Evolutionary conservation across 2,888 invertebrate species (phyloP).

Genomic region (Bruchidius siliquastri): DNA sequence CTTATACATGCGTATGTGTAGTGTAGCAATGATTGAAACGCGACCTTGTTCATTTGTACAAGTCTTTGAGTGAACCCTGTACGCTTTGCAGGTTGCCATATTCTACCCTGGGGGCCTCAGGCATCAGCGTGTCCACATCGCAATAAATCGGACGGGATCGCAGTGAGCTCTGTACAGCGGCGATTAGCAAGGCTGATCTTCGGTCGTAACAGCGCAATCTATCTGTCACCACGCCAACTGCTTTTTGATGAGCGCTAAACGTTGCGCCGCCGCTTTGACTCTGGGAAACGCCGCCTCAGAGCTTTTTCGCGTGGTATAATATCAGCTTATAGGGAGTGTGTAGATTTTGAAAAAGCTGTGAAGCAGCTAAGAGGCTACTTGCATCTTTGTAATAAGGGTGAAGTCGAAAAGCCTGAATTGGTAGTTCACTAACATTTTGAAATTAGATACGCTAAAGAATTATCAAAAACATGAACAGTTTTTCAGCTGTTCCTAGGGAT

Average conservation of each 20-base stretch:
- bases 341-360: too few species aligned
- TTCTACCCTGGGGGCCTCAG: background rate
- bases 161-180: conserved; percentile 1
- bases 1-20: too few species aligned
- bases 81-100: background rate
- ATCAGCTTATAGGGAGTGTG: too few species aligned
- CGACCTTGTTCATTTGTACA: background rate
- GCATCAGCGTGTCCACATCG: background rate
- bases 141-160: background rate
- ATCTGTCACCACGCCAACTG: conserved; percentile 22
- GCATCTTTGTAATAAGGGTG: too few species aligned
- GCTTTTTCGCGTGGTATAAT: too few species aligned
- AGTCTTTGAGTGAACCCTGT: background rate
- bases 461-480: too few species aligned
- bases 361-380: too few species aligned
- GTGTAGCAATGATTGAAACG: too few species aligned
- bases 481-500: too few species aligned
- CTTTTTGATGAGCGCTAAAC: conserved; percentile 16
- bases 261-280: background rate
- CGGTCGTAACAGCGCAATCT: conserved; percentile 19
- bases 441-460: too few species aligned
- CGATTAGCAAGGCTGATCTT: conserved; percentile 21
- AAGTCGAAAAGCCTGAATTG: too few species aligned
- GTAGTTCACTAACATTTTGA: too few species aligned
- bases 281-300: background rate